Conservation (phyloP, 2,113 vertebrate species). For the Tauraco erythrolophus region DNA sequence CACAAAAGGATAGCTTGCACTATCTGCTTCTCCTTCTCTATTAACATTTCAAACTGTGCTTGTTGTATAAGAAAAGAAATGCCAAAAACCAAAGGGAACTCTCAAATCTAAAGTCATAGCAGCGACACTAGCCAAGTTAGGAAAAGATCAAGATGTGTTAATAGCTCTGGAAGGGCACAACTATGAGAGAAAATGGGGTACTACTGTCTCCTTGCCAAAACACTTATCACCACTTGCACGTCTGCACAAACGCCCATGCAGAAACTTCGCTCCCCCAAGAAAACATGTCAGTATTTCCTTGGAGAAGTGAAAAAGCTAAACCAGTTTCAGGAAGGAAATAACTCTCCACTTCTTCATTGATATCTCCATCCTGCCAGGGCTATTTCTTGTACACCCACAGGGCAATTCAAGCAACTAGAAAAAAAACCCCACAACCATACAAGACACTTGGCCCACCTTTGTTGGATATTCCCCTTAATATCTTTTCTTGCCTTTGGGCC, state of each 20-base stretch:
- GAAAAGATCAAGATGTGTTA: not conserved
- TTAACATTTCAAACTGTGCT: not conserved
- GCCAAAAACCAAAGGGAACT: not conserved
- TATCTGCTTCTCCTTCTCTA: not conserved
- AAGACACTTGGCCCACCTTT: not conserved
- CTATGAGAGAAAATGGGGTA: not conserved
- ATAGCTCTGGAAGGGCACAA: not conserved
- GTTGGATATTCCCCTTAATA: not conserved
- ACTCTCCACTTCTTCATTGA: not conserved
- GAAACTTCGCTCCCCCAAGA: not conserved
- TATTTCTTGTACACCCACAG: not conserved
- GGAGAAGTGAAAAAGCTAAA: not conserved
- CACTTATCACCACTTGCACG: not conserved
- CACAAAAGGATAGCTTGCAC: not conserved
- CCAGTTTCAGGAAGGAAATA: not conserved
- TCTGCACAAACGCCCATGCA: rapidly evolving
- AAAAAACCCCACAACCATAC: not conserved
- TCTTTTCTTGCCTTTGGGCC: not conserved
- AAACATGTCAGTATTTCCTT: not conserved
- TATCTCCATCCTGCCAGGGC: not conserved
- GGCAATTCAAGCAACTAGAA: not conserved
- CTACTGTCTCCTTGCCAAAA: not conserved
- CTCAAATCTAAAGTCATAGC: not conserved
- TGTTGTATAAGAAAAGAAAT: not conserved
- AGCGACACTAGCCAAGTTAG: not conserved